phyloP scores from a whole-genome alignment of 2,113 vertebrate species.

The Ochotona princeps region DNA sequence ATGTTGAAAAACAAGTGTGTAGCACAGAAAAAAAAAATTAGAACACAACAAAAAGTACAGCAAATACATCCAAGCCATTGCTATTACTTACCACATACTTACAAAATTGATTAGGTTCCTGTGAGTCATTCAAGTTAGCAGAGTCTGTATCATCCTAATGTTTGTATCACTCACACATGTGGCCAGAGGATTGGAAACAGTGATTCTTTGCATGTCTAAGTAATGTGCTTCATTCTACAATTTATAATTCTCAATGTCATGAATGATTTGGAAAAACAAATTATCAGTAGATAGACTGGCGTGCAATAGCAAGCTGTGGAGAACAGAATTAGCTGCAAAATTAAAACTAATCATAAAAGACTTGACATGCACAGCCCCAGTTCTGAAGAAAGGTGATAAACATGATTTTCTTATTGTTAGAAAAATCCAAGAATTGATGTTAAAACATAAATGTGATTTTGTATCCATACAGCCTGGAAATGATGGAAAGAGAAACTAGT shows the following conservation, averaged over 20 bases:
- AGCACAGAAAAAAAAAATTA: no score
- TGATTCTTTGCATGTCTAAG: background rate
- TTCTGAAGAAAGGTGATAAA: background rate
- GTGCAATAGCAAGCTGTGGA: background rate
- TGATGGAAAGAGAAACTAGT: slow-evolving; percentile 35
- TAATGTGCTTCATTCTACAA: background rate
- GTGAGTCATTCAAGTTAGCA: background rate
- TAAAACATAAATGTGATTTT: background rate
- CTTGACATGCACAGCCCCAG: background rate
- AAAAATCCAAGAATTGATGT: background rate
- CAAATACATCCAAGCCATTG: no score
- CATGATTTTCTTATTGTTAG: background rate
- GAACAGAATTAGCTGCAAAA: slow-evolving; percentile 9
- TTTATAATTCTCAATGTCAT: background rate
- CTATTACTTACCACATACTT: background rate
- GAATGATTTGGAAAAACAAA: background rate
- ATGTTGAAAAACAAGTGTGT: no score
- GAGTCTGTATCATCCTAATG: background rate
- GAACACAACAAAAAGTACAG: no score
- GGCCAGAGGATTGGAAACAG: background rate
- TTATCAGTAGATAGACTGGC: background rate
- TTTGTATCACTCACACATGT: background rate
- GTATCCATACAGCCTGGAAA: slow-evolving; percentile 28
- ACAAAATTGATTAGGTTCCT: background rate
- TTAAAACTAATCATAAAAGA: background rate